Evolutionary conservation across 2,113 vertebrate genomes (phyloP).

Genomic region (Trogon melanurus): DNA sequence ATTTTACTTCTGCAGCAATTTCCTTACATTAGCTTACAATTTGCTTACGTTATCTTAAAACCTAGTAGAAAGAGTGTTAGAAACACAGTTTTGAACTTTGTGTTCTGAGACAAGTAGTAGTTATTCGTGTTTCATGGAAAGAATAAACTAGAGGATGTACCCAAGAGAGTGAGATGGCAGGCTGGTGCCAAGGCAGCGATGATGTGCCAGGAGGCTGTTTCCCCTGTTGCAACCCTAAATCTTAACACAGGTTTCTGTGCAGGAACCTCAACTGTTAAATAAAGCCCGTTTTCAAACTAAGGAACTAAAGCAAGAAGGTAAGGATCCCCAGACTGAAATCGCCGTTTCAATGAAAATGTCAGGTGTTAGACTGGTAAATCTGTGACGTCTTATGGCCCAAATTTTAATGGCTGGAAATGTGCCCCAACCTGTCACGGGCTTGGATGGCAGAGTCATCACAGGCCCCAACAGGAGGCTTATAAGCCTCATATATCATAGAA

Average conservation of each 20-base stretch:
- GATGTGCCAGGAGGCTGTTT: neutral
- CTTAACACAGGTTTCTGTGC: neutral
- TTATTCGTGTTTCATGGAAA: neutral
- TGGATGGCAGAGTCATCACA: neutral
- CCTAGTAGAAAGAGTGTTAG: neutral
- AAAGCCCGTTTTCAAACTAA: neutral
- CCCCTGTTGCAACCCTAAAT: neutral
- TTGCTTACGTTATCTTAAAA: neutral
- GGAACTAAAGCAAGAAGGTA: neutral
- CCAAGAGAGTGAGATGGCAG: neutral
- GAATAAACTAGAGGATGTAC: neutral
- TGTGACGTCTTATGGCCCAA: neutral
- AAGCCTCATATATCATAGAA: neutral
- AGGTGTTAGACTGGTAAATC: neutral
- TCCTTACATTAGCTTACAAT: fast-evolving
- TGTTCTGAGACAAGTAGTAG: neutral
- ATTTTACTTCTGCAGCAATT: neutral
- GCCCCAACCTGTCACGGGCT: neutral
- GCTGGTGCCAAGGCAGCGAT: neutral
- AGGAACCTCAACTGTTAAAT: neutral
- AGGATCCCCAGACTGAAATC: neutral
- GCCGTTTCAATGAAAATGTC: neutral
- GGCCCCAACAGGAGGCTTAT: neutral
- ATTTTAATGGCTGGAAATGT: neutral
- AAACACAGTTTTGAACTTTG: neutral